Evolutionary conservation across 2,888 invertebrate genomes (phyloP).

Genomic region (Cosmorhoe ocellata): DNA sequence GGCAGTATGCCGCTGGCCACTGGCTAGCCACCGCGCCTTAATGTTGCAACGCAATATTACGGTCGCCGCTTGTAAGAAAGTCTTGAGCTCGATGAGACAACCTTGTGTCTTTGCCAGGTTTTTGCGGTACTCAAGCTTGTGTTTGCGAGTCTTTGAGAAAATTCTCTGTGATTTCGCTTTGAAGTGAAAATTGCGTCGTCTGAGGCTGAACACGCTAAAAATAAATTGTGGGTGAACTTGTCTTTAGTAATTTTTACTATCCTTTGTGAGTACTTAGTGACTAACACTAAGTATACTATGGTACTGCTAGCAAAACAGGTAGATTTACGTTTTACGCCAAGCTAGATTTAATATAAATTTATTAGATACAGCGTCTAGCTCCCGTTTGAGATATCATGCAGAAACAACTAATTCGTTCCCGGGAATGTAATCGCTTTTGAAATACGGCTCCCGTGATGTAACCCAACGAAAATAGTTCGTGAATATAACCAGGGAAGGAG

Average conservation of each 20-base stretch:
- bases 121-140: conserved; percentile 19
- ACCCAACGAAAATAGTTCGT: conserved; percentile 5
- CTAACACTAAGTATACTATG: no score
- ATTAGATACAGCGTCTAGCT: conserved; percentile 13
- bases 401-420: conserved; percentile 21
- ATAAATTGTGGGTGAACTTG: background rate
- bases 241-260: background rate
- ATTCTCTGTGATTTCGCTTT: conserved; percentile 18
- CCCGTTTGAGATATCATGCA: conserved; percentile 23
- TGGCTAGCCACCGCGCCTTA: no score
- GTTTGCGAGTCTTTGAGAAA: conserved; percentile 12
- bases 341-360: conserved; percentile 20
- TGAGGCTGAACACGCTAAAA: conserved; percentile 4
- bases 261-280: no score
- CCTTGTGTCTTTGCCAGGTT: conserved; percentile 20
- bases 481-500: conserved; percentile 5
- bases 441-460: background rate
- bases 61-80: background rate
- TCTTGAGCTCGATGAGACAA: conserved; percentile 16
- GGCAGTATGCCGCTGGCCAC: no score
- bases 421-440: conserved; percentile 23
- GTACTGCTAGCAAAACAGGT: background rate
- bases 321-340: conserved; percentile 6
- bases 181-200: conserved; percentile 12
- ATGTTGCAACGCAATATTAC: background rate